Conservation (phyloP, 2,888 invertebrate genomes). For the Coelogynopora nodosa region DNA sequence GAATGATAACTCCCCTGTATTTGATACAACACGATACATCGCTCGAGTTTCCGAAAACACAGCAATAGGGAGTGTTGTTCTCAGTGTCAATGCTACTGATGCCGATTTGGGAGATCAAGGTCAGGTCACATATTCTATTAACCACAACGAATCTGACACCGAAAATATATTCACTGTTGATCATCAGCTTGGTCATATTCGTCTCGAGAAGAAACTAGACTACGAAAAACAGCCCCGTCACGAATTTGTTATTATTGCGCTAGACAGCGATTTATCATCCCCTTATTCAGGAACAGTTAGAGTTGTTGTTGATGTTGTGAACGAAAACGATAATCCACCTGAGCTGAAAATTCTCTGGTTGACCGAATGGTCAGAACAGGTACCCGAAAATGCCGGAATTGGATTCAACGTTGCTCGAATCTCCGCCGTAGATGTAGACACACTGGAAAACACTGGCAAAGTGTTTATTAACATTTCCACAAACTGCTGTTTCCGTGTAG, state of each 20-base stretch:
- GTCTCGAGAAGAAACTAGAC: conserved; percentile 34
- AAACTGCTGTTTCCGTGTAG: neutral
- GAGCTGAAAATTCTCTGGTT: conserved; percentile 21
- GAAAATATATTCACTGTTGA: conserved; percentile 15
- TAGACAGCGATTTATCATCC: neutral
- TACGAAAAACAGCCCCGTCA: conserved; percentile 26
- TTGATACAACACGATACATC: conserved; percentile 41
- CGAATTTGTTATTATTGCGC: conserved; percentile 10
- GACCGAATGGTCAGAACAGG: neutral
- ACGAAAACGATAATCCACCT: conserved; percentile 44
- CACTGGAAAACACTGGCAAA: neutral
- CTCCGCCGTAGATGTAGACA: neutral
- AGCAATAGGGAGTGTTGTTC: conserved; percentile 16
- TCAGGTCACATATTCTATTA: neutral
- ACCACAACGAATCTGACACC: neutral
- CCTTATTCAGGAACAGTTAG: conserved; percentile 29
- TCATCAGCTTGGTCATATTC: neutral
- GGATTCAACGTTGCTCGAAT: neutral
- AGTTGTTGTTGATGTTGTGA: conserved; percentile 36
- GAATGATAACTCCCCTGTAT: conserved; percentile 41
- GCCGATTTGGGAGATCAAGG: conserved; percentile 34
- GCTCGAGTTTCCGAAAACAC: conserved; percentile 35
- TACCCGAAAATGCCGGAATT: neutral
- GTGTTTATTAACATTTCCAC: neutral
- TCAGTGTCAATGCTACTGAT: conserved; percentile 40